Conservation (phyloP, 2,797 vertebrate genomes). For the Propithecus deckenii region DNA sequence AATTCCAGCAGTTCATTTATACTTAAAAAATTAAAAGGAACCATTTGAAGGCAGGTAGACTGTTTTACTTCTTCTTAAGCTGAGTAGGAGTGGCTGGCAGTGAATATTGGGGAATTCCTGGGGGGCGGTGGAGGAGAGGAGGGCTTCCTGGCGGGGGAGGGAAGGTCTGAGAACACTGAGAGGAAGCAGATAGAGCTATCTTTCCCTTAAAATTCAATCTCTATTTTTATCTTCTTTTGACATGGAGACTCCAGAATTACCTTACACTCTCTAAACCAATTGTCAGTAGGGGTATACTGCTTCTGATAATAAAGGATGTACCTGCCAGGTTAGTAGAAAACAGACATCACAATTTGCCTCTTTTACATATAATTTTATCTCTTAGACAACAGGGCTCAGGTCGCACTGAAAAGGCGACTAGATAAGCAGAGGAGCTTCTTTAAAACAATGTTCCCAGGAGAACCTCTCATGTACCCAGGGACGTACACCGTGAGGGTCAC, state of each 20-base stretch:
- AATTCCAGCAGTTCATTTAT: not conserved
- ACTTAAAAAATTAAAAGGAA: not conserved
- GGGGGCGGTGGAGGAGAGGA: too few species aligned
- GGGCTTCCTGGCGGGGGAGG: rapidly evolving
- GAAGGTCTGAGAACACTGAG: not conserved
- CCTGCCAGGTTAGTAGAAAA: not conserved
- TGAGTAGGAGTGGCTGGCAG: not conserved
- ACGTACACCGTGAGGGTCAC: not conserved
- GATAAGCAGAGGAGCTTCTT: not conserved
- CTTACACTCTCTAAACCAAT: not conserved
- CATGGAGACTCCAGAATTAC: not conserved
- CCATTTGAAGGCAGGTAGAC: not conserved
- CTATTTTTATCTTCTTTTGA: not conserved
- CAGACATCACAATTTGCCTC: rapidly evolving
- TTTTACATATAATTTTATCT: not conserved
- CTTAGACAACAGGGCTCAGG: rapidly evolving
- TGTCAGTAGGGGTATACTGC: not conserved
- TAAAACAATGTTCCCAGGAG: not conserved
- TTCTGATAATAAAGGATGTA: rapidly evolving
- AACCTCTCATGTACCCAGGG: slow-evolving; percentile 9
- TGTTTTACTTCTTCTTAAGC: not conserved
- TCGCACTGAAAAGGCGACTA: not conserved
- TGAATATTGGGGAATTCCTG: rapidly evolving
- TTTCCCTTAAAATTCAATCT: not conserved
- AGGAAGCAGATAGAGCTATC: not conserved